Evolutionary conservation across 2,888 invertebrate genomes (phyloP), one percentile per base, ranked within the genome.

Genomic region (Dendrolimus pini): DNA sequence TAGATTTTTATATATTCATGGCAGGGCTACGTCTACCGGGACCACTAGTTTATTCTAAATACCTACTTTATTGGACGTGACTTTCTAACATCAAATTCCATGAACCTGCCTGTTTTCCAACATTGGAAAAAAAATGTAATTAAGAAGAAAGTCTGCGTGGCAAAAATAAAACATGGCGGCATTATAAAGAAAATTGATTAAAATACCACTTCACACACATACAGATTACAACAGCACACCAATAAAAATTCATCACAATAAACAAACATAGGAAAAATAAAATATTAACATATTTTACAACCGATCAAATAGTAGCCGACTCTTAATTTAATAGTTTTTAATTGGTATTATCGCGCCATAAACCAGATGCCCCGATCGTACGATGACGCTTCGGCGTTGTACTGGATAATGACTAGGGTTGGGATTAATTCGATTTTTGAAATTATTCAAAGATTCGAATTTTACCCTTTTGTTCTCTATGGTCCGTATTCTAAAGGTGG

Each of bases 241-340:
- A 62, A 80, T 85, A 87, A 85, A 87, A 72, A 70, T 74, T 80
- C 80, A 87, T 88, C 85, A 87, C 82, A 82, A 84, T 87, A 89
- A 89, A 87, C 88, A 89, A 89, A 89, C 86, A 89, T 69, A 71
- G 68, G 67, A 67, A 71, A 75, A 72, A 73, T 74, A 78, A 79
- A 78, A 72, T 64, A 82, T 83, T 83, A 84, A 54, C 41, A 41
- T 42, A 9, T 57, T 57, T 57, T 57, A 57, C 54, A 57, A 54
- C 57, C 42, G 47, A 57, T 57, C 57, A 57, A 57, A 57, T 57
- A 54, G 57, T 57, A 57, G 57, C 57, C 57, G 57, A 30, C 57
- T 75, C 74, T 78, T 78, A 77, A 84, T 88, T 86, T 88, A 86
- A 89, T 88, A 85, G 85, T 82, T 89, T 89, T 89, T 89, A 89